Conservation (phyloP, 1,140 invertebrate genomes). For the Papilio polyxenes region DNA sequence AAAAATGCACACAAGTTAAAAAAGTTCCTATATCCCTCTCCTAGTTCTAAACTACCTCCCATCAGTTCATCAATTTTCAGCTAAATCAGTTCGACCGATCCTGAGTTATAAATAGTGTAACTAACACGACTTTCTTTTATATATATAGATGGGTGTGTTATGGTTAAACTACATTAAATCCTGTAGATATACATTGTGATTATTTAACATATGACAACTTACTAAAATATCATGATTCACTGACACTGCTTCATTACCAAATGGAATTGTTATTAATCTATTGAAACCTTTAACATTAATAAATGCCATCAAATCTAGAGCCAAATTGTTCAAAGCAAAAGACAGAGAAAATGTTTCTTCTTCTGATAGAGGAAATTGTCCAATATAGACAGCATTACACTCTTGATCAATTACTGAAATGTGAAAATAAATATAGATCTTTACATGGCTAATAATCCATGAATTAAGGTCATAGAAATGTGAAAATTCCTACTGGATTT, state of each 20-base stretch:
- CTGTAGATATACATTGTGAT: no score
- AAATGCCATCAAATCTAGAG: constrained; percentile 60
- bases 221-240: constrained; percentile 65
- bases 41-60: no score
- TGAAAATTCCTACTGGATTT: no score
- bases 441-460: no score
- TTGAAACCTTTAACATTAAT: constrained; percentile 65
- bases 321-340: constrained; percentile 56
- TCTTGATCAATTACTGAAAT: constrained; percentile 51
- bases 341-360: constrained; percentile 62
- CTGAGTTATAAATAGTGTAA: constrained; percentile 34
- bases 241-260: constrained; percentile 47
- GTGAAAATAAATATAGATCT: not conserved
- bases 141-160: not conserved
- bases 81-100: not conserved
- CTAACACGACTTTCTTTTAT: constrained; percentile 37
- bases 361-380: constrained; percentile 60
- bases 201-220: constrained; percentile 21
- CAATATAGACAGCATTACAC: constrained; percentile 61
- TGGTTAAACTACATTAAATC: no score
- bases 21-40: no score
- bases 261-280: constrained; percentile 62
- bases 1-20: no score
- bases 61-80: no score
- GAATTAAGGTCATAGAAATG: no score